Evolutionary conservation across 92 coral and sea anemone species (phyloP).

Genomic region (Phenganax subtilis): DNA sequence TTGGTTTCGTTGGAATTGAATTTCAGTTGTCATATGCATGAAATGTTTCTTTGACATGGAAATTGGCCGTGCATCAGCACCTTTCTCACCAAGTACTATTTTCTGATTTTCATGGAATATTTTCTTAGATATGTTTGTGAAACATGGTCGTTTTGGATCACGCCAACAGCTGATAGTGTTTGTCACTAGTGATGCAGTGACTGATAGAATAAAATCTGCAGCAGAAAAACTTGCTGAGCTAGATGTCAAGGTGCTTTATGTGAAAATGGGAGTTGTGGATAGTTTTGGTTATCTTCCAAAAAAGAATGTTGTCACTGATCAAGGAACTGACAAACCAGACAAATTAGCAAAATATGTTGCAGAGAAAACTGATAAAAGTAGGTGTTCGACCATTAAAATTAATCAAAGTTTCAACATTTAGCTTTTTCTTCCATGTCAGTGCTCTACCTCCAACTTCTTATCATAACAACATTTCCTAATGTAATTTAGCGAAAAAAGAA

Average conservation of each 20-base stretch:
- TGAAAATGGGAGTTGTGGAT: conserved; percentile 66
- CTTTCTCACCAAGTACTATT: too few species aligned
- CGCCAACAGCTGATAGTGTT: conserved; percentile 69
- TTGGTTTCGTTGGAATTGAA: too few species aligned
- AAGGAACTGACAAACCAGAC: conserved; percentile 55
- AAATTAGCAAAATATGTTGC: conserved; percentile 55
- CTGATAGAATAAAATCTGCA: conserved; percentile 44
- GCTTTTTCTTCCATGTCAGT: too few species aligned
- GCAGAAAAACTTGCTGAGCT: conserved; percentile 45
- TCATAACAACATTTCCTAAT: neutral
- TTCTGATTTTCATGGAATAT: too few species aligned
- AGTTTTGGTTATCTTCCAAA: conserved; percentile 48
- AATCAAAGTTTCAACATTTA: too few species aligned
- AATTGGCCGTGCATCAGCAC: too few species aligned
- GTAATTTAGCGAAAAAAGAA: too few species aligned
- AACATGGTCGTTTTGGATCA: conserved; percentile 65
- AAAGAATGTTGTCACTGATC: conserved; percentile 54
- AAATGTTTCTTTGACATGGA: too few species aligned
- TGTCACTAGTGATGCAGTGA: conserved; percentile 66
- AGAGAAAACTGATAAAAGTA: conserved; percentile 59
- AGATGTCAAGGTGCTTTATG: conserved; percentile 61
- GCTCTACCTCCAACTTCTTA: neutral
- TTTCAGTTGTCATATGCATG: too few species aligned
- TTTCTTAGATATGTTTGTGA: conserved; percentile 40
- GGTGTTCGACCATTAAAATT: neutral